phyloP scores from a whole-genome alignment of 2,113 vertebrate species.

The Lasiurus cinereus region DNA sequence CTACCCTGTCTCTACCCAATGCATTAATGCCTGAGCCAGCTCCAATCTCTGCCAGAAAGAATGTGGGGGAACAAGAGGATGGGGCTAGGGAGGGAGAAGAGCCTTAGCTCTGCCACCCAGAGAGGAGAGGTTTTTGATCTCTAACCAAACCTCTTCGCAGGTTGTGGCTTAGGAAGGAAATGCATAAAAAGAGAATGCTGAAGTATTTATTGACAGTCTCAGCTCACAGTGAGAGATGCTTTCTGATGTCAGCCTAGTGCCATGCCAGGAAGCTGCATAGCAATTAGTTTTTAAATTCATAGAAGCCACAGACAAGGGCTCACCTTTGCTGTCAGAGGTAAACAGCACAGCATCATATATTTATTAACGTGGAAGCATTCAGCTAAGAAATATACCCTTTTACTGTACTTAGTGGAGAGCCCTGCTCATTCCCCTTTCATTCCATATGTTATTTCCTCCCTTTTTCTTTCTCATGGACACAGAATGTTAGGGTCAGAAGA shows the following conservation, averaged over 20 bases:
- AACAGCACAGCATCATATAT: conserved; percentile 2
- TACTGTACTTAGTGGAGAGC: background rate
- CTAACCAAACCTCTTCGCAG: background rate
- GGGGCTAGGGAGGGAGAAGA: background rate
- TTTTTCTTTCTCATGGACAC: background rate
- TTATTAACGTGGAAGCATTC: background rate
- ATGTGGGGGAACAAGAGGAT: too few species aligned
- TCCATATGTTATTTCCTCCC: background rate
- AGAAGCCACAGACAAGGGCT: conserved; percentile 42
- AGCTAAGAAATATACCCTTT: background rate
- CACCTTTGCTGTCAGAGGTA: background rate
- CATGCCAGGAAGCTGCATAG: background rate
- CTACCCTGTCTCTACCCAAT: too few species aligned
- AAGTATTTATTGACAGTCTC: conserved; percentile 34
- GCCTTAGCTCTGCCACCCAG: background rate
- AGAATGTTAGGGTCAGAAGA: background rate
- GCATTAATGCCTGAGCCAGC: background rate
- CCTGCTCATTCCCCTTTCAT: background rate
- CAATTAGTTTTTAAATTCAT: conserved; percentile 22
- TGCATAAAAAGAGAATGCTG: conserved; percentile 66
- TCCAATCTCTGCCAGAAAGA: background rate
- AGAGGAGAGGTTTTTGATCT: background rate
- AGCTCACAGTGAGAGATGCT: background rate
- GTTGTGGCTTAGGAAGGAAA: conserved; percentile 4
- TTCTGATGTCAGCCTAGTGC: background rate